phyloP scores from a whole-genome alignment of 2,888 invertebrate species.

The Scaptomyza tumidula region DNA sequence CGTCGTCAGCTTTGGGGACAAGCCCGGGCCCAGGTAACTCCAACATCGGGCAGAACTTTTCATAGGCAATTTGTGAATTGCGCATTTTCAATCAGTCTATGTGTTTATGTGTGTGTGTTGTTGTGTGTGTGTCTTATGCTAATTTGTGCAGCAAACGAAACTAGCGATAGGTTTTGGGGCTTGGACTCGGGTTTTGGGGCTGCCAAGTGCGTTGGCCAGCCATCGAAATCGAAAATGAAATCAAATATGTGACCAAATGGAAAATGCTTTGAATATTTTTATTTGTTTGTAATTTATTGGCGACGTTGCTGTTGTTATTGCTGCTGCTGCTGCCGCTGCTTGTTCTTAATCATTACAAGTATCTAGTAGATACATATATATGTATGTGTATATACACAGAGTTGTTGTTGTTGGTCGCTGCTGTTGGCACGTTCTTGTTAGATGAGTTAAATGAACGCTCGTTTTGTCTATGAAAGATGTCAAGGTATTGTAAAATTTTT shows the following conservation, averaged over 20 bases:
- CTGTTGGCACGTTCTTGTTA: constrained; percentile 28
- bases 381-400: too few species aligned
- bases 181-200: constrained; percentile 6
- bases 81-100: background rate
- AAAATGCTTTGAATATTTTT: constrained; percentile 48
- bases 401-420: too few species aligned
- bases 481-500: constrained; percentile 74
- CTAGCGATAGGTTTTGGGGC: constrained; percentile 14
- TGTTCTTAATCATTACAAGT: constrained; percentile 36
- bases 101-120: background rate
- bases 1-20: constrained; percentile 15
- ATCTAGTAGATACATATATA: constrained; percentile 34
- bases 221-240: constrained; percentile 59
- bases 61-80: constrained; percentile 20
- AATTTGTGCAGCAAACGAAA: constrained; percentile 33
- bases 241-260: constrained; percentile 64
- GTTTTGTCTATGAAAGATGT: constrained; percentile 79
- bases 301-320: constrained; percentile 16
- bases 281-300: constrained; percentile 48
- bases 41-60: constrained; percentile 44
- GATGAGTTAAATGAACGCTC: constrained; percentile 80
- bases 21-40: constrained; percentile 8
- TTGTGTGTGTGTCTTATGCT: constrained; percentile 32
- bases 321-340: constrained; percentile 8
- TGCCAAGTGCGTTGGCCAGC: constrained; percentile 10